Percentiles rank a stretch among this genome's conserved stretches.
These are phyloP conservation scores for Prunella fulvescens DNA, from an alignment of 2,113 vertebrate species.

Conservation along the genomic window DNA sequence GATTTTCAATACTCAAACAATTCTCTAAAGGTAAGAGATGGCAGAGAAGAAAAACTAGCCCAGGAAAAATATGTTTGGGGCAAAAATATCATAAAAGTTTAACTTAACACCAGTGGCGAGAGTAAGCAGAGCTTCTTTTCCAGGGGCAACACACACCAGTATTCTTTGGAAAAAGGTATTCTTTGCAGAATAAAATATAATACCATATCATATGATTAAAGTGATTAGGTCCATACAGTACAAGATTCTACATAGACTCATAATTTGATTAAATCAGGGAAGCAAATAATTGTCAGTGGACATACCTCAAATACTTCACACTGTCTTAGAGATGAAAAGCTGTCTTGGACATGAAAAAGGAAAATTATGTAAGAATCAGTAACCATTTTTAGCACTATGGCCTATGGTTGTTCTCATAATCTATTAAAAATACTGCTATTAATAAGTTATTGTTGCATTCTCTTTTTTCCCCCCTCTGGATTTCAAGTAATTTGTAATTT, in stretches of 20 bases:
- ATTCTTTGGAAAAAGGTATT: not conserved
- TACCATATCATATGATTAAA: not conserved
- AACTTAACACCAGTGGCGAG: not conserved
- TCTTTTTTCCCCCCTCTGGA: not conserved
- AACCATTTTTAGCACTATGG: not conserved
- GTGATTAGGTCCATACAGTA: not conserved
- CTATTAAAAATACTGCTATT: not conserved
- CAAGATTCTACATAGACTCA: not conserved
- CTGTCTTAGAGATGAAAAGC: not conserved
- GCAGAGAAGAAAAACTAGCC: not conserved
- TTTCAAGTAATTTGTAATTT: not conserved
- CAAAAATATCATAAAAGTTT: not conserved
- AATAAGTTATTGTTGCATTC: not conserved
- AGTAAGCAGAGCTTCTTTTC: not conserved
- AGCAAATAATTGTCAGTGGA: not conserved
- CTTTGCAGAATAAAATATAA: not conserved
- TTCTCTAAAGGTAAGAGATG: not conserved
- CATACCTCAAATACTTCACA: not conserved
- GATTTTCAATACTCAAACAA: not conserved
- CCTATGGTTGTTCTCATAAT: not conserved
- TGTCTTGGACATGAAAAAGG: not conserved
- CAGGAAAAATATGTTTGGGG: not conserved
- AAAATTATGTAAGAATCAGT: not conserved
- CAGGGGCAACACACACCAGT: not conserved
- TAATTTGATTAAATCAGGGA: not conserved